These are phyloP conservation scores for Heliconius congener DNA, from an alignment of 1,140 invertebrate species.

Conservation along the genomic window DNA sequence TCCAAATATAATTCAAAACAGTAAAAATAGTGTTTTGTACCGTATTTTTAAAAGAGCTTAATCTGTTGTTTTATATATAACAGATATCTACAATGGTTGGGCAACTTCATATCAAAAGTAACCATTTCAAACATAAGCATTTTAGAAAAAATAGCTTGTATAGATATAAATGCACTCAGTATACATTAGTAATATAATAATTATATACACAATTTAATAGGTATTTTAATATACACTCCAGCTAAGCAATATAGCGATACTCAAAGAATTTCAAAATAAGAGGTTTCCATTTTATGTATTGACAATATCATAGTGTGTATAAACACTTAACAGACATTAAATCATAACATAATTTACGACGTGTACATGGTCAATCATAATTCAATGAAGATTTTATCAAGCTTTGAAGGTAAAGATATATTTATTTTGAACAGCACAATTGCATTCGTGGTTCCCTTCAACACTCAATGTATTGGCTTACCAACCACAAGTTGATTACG, in stretches of 20 bases:
- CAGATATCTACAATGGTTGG: background rate
- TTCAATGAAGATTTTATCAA: constrained; percentile 19
- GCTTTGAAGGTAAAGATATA: constrained; percentile 21
- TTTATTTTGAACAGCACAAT: constrained; percentile 42
- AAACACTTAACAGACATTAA: constrained; percentile 20
- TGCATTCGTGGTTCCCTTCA: constrained; percentile 49
- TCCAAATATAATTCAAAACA: background rate
- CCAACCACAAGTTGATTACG: constrained; percentile 43
- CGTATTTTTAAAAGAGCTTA: background rate
- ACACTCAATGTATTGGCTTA: constrained; percentile 48
- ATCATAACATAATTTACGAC: constrained; percentile 26
- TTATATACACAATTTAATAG: background rate
- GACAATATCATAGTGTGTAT: constrained; percentile 12
- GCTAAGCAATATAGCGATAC: background rate
- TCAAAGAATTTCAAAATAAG: constrained; percentile 7
- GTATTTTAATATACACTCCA: background rate
- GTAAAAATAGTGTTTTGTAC: background rate
- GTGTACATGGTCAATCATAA: constrained; percentile 12
- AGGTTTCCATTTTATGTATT: background rate
- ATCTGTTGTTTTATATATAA: background rate
- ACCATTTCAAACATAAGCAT: background rate
- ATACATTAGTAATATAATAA: no score
- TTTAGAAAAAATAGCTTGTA: background rate
- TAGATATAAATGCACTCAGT: background rate
- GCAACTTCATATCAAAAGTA: background rate